Base-by-base conservation (phyloP, 2,797 vertebrate species). In the Acanthiza pusilla region DNA sequence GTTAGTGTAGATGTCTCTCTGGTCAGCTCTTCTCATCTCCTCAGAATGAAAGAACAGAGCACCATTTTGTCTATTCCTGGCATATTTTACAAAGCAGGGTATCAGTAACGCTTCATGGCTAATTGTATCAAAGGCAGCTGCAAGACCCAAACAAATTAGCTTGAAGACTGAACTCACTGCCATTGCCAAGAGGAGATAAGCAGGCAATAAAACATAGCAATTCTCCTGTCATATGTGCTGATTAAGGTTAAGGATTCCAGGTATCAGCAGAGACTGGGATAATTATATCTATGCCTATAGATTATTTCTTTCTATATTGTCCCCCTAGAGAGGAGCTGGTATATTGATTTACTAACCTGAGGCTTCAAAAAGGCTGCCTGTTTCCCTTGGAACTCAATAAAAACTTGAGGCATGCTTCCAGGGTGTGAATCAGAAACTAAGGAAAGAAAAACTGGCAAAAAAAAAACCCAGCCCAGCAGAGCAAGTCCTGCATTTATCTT, bases 61-160 rank as follows among this genome's bases (percentile, higher is more conserved):
- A 77, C 20, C 2, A 21, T 91, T 87, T 84, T 93, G 5, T 63
- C 38, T 60, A 2, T 38, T 91, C 32, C 73, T 84, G 77, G 62
- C 21, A 54, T 36, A 42, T 73, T 91, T 81, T 65, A 61, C 21
- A 34, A 48, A 93, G 54, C 11, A 38, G 25, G 38, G 3, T 26
- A 74, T 62, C 83, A 74, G 80, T 68, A 84, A 78, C 0, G 0
- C 50, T 91, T 88, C 70, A 53, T 84, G 87, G 53, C 12, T 91
- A 87, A 68, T 85, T 85, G 16, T 65, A 87, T 93, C 91, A 89
- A 95, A 95, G 50, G 71, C 34, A 89, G 73, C 54, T 92, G 45
- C 22, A 84, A 80, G 65, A 93, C 65, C 76, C 77, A 93, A 77
- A 92, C 27, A 93, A 92, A 94, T 92, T 47, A 75, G 50, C 81